phyloP scores from a whole-genome alignment of 1,140 invertebrate genomes.

The Heliconius hermathena region DNA sequence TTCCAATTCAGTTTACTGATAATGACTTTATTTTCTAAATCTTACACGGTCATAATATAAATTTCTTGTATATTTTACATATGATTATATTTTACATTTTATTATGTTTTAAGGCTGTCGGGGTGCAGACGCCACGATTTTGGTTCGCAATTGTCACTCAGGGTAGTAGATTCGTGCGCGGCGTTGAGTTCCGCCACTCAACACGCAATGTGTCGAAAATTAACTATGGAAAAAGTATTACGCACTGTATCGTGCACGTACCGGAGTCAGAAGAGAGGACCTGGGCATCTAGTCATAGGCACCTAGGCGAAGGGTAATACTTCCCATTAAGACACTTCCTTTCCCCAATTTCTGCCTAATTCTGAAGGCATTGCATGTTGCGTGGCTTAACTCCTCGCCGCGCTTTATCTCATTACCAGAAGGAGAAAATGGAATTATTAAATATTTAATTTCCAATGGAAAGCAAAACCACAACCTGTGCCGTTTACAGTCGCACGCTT shows the following conservation, averaged over 20 bases:
- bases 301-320: not conserved
- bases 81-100: not conserved
- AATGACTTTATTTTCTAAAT: conserved; percentile 28
- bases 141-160: no score
- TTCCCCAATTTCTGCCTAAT: not conserved
- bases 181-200: no score
- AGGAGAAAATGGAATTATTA: not conserved
- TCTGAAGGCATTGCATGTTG: not conserved
- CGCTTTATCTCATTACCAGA: not conserved
- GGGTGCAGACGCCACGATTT: no score
- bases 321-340: not conserved
- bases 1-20: conserved; percentile 2
- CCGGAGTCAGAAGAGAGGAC: no score
- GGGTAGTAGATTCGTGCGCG: no score
- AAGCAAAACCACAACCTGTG: not conserved
- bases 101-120: no score
- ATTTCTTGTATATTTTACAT: not conserved
- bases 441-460: not conserved
- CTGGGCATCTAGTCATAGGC: not conserved
- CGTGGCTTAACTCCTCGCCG: not conserved
- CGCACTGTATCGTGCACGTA: no score
- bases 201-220: no score
- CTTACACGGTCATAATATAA: not conserved
- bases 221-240: no score
- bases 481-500: not conserved